Base-by-base conservation (phyloP, 2,113 vertebrate genomes). In the Pithys albifrons region DNA sequence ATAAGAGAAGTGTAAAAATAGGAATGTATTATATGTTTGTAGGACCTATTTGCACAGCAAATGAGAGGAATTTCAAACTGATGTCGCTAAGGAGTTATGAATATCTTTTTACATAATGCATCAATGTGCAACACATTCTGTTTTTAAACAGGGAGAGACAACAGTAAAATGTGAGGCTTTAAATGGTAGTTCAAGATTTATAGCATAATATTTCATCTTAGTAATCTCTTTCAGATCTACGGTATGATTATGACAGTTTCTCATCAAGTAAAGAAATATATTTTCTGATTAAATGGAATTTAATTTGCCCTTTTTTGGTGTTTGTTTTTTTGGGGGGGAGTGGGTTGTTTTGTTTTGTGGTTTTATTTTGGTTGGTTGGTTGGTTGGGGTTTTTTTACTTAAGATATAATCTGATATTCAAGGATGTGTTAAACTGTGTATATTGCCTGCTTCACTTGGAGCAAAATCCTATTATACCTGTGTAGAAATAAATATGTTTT, bases 31-130 rank as follows among this genome's bases (percentile, higher is more conserved):
- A 89, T 76, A 22, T 19, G 75, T 66, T 81, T 88, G 5, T 80
- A 35, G 58, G 48, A 89, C 90, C 75, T 52, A 94, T 87, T 88
- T 96, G 39, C n/a, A 61, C 41, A 86, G 55, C 19, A 95, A 88
- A 90, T 78, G 43, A 87, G 33, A 67, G 39, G 3, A 69, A 87
- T 94, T 86, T 91, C 43, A 46, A 51, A 57, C 33, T 29, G 6
- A 89, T 90, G 31, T 88, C 81, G 9, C 19, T 69, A 69, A 79
- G 81, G 22, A 72, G 20, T 83, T 95, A 83, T 41, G 19, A 86
- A 54, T 41, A 46, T 73, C 33, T 74, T 93, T 96, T 92, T 70
- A 71, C 46, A 72, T 52, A 78, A 59, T 61, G 85, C 39, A 49
- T n/a, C 43, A 43, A 25, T 65, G 25, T 54, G 51, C 12, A 84